Conservation (phyloP, 2,797 vertebrate genomes). For the Manis crassicaudata region DNA sequence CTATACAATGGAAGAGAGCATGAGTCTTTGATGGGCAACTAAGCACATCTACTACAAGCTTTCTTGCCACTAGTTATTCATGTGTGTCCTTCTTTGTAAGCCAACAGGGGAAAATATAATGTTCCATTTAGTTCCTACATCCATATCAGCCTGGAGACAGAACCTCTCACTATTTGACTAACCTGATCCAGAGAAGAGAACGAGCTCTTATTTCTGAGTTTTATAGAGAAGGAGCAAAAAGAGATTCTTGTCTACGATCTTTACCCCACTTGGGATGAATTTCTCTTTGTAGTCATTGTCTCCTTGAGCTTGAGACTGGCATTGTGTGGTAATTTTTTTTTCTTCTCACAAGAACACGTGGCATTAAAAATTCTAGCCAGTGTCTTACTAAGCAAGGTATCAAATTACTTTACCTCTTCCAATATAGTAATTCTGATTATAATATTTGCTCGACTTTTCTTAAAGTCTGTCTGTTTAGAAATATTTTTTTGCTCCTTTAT, state of each 20-base stretch:
- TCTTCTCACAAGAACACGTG: not conserved
- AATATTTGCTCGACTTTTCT: conserved; percentile 30
- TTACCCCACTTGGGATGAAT: not conserved
- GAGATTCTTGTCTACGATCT: not conserved
- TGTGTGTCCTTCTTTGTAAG: not conserved
- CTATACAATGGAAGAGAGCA: not conserved
- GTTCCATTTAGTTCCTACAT: not conserved
- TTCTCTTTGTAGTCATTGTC: not conserved
- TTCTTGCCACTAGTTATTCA: not conserved
- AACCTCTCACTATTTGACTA: not conserved
- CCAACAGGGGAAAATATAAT: not conserved
- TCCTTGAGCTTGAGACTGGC: not conserved
- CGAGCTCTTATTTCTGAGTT: not conserved
- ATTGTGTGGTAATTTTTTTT: not conserved
- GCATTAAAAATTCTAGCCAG: not conserved
- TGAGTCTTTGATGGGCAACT: not conserved
- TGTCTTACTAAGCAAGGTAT: conserved; percentile 8
- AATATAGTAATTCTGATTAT: not conserved
- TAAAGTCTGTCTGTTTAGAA: conserved; percentile 18
- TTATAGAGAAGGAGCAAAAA: not conserved
- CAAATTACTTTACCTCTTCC: not conserved
- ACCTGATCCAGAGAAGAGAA: not conserved
- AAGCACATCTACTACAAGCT: not conserved
- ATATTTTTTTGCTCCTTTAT: not conserved
- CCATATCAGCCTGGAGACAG: not conserved